Conservation (phyloP, 1,140 invertebrate species). For the Coenobita brevimanus region DNA sequence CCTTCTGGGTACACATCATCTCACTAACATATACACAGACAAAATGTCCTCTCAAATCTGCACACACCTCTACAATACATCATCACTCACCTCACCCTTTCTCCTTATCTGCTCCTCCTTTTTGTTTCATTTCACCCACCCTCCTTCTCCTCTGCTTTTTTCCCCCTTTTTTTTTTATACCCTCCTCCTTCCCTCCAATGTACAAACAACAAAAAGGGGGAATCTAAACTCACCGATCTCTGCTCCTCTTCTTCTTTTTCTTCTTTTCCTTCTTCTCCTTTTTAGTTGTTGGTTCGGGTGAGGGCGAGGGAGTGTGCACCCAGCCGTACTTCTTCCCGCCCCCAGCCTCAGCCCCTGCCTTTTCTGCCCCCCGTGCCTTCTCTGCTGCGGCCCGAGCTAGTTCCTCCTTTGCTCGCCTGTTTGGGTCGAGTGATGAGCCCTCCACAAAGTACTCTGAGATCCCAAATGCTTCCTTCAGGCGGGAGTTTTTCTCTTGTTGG, state of each 20-base stretch:
- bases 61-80: no score
- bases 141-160: no score
- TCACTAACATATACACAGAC: no score
- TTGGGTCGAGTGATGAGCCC: conserved; percentile 92
- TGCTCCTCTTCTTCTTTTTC: conserved; percentile 72
- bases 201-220: no score
- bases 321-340: conserved; percentile 68
- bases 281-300: conserved; percentile 48
- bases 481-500: conserved; percentile 96
- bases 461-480: conserved; percentile 93
- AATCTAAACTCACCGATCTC: conserved; percentile 64
- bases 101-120: no score
- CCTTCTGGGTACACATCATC: no score
- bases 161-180: no score
- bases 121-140: no score
- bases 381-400: conserved; percentile 75
- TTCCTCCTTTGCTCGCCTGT: conserved; percentile 86
- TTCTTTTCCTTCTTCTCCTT: conserved; percentile 71
- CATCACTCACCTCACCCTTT: no score
- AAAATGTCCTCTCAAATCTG: no score
- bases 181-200: no score
- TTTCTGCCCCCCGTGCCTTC: conserved; percentile 66
- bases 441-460: conserved; percentile 95
- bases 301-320: conserved; percentile 56
- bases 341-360: conserved; percentile 60